Base-by-base conservation (phyloP, 2,888 invertebrate species). In the Lissocephala sabroskyi region DNA sequence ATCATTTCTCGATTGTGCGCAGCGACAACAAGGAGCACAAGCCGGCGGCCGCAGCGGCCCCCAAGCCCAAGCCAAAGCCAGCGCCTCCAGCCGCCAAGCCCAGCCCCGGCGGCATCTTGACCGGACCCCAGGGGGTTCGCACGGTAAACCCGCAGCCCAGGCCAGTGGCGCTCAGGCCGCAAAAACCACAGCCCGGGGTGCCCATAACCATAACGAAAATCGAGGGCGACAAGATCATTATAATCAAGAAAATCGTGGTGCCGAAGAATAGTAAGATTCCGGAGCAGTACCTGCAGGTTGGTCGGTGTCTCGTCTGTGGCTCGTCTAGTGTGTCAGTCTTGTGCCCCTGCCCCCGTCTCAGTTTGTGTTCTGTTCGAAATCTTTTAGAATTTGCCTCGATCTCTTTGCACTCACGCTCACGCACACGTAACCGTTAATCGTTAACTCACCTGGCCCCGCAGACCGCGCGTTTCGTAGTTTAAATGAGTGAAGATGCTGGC, bases 191-290 rank as follows among this genome's bases (percentile, higher is more conserved):
- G 49, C 51, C 63, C 0, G 84, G 84, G 3, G 82, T 83, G 26
- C 84, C 84, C 11, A 82, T 84, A 49, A 84, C 83, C 3, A 82
- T 84, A 45, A 83, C 84, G 46, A 84, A 71, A 56, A 84, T 85
- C 62, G 84, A 83, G 68, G 85, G 85, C 48, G 84, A 84, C 66
- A 85, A 85, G 65, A 85, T 84, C 36, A 83, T 84, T 23, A 84
- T 85, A 42, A 84, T 84, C 48, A 84, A 85, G 70, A 84, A 84
- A 65, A 82, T 85, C 49, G 71, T 81, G 35, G 79, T 84, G 45
- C 85, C 84, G 44, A 84, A 85, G 68, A 84, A 84, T 64, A 80
- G 83, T 62, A 84, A 84, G 82, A 68, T 84, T 53, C 84, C 84
- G 68, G 82, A 81, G 33, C 78, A 80, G 70, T 82, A 84, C 54